Evolutionary conservation across 2,797 vertebrate species (phyloP).

Genomic region (Clamator glandarius): DNA sequence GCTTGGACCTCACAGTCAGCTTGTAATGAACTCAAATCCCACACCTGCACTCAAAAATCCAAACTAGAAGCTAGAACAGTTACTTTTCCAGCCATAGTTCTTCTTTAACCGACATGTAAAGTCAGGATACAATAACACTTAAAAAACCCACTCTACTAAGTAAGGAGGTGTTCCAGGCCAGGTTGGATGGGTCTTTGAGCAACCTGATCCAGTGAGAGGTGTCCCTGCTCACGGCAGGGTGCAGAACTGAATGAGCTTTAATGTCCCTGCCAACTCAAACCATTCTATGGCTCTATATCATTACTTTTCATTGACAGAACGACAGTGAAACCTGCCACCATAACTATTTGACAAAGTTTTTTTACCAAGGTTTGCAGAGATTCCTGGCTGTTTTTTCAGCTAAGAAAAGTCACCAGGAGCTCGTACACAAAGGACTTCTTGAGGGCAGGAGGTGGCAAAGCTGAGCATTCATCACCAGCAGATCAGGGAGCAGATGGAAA

Average conservation of each 20-base stretch:
- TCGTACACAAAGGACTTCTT: neutral
- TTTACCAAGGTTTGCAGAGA: neutral
- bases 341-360: neutral
- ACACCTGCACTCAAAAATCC: neutral
- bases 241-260: too few species aligned
- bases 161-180: neutral
- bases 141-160: neutral
- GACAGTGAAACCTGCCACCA: accelerated
- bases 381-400: neutral
- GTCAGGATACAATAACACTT: neutral
- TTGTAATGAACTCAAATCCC: accelerated
- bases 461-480: conserved; percentile 2
- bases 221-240: too few species aligned
- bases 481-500: conserved; percentile 60
- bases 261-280: too few species aligned
- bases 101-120: neutral
- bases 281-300: too few species aligned
- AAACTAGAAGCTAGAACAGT: neutral
- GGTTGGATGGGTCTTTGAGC: too few species aligned
- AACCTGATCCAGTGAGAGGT: too few species aligned
- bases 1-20: neutral
- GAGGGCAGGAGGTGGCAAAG: neutral
- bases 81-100: neutral
- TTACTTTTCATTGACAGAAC: accelerated
- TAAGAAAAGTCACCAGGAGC: neutral